Conservation (phyloP, 2,797 vertebrate genomes). For the Aldrovandia affinis region DNA sequence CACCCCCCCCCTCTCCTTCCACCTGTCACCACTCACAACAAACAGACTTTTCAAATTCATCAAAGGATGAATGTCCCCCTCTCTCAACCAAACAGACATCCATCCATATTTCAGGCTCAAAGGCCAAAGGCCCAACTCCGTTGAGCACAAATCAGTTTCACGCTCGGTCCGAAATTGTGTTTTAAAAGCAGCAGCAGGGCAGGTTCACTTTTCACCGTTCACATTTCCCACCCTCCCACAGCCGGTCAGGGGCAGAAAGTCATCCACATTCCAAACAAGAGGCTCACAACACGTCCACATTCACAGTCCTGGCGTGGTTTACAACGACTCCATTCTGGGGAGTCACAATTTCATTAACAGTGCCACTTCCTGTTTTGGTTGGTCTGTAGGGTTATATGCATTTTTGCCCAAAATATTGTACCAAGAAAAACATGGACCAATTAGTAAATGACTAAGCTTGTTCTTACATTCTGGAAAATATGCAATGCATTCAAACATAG, state of each 20-base stretch:
- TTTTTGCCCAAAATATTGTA: too few relatives aligned
- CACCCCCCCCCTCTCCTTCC: conserved; percentile 13
- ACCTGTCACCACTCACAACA: background rate
- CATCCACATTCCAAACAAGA: background rate
- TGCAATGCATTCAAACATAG: too few relatives aligned
- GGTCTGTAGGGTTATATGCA: background rate
- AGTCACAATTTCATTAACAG: conserved; percentile 15
- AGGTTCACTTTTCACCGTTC: background rate
- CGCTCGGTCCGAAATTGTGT: background rate
- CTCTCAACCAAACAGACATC: background rate
- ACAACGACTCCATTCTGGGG: background rate
- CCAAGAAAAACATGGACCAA: too few relatives aligned
- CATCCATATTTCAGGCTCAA: background rate
- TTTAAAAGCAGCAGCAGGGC: background rate
- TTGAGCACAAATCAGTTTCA: background rate
- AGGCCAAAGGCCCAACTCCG: background rate
- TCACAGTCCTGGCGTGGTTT: background rate
- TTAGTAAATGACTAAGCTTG: too few relatives aligned
- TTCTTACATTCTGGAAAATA: too few relatives aligned
- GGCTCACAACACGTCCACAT: background rate
- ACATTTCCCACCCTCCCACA: conserved; percentile 1
- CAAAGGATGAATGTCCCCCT: conserved; percentile 8
- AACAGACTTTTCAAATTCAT: conserved; percentile 22
- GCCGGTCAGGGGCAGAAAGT: background rate
- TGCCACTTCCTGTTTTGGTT: background rate